phyloP scores from a whole-genome alignment of 2,113 vertebrate genomes.

The Alosa alosa region DNA sequence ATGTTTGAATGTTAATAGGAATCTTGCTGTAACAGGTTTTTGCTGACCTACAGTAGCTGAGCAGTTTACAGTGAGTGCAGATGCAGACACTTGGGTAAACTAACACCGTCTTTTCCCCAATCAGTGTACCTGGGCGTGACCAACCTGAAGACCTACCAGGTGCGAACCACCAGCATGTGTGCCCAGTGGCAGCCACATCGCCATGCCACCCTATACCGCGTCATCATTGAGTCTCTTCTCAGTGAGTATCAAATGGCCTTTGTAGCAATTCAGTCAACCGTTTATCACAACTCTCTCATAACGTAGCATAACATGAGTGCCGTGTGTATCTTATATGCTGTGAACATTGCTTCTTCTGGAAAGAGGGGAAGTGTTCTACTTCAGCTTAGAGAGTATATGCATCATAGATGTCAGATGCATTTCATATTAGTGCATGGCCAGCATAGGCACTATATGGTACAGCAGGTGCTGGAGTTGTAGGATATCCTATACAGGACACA shows the following conservation, averaged over 20 bases:
- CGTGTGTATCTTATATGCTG: too few species aligned
- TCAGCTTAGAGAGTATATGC: too few species aligned
- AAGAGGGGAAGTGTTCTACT: too few species aligned
- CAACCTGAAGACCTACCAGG: slow-evolving; percentile 74
- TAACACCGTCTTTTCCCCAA: neutral
- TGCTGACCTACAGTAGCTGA: neutral
- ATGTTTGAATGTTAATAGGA: neutral
- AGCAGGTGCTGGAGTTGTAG: neutral
- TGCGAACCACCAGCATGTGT: slow-evolving; percentile 81
- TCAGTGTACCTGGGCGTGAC: slow-evolving; percentile 85
- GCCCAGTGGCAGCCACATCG: slow-evolving; percentile 86
- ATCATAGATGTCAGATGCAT: neutral
- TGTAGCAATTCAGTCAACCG: neutral
- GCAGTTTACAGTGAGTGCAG: neutral
- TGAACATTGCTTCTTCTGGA: too few species aligned
- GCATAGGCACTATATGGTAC: neutral
- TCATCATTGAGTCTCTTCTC: slow-evolving; percentile 74
- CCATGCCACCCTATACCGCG: slow-evolving; percentile 82
- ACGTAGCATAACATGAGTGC: neutral
- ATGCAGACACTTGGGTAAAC: neutral
- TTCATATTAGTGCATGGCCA: neutral
- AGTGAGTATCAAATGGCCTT: slow-evolving; percentile 72
- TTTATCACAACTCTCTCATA: neutral
- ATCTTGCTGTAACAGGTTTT: neutral
- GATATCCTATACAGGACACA: neutral